Evolutionary conservation across 35 echinoderm and acorn worm species (phyloP), one percentile per base, ranked within the genome.

Genomic region (Apostichopus japonicus): DNA sequence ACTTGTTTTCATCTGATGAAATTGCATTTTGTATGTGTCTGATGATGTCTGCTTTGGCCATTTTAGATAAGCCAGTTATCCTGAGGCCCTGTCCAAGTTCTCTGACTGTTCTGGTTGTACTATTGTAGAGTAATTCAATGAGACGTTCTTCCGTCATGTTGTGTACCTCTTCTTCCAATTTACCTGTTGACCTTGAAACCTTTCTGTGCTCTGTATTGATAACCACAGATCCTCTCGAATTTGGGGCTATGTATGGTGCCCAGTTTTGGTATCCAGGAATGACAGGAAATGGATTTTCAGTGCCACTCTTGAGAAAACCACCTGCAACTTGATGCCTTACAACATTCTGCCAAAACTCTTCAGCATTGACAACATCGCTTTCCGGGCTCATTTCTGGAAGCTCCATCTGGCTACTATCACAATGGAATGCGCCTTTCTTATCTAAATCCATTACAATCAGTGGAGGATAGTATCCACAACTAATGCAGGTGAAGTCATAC

Each of bases 401-500:
- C 16, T 25, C 17, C 56, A 82, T n/a, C 25, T 54, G 11, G n/a
- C 27, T 61, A 56, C 7, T 24, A 25, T 58, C 58, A 19, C 77
- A 81, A 65, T 81, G 33, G 53, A 92, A 92, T 25, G 87, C 59
- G 56, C 25, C 25, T 25, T 25, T 25, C 25, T 25, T 25, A 25
- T 25, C 25, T 25, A 25, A 25, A 25, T 25, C 25, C 25, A 25
- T 25, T 25, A 25, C 25, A 25, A 25, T 25, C 25, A 25, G 25
- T 25, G 25, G 25, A 25, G 25, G 25, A 25, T 25, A 25, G 25
- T 25, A 25, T 25, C 25, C 25, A 25, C 25, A 25, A 25, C 24
- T 82, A 5, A 92, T 65, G 57, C 91, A 92, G 65, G 23, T 51
- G 22, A 92, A 81, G 5, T 81, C 56, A 65, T 92, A 92, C 0